Evolutionary conservation across 2,888 invertebrate species (phyloP).

Genomic region (Pseudococcus viburni): DNA sequence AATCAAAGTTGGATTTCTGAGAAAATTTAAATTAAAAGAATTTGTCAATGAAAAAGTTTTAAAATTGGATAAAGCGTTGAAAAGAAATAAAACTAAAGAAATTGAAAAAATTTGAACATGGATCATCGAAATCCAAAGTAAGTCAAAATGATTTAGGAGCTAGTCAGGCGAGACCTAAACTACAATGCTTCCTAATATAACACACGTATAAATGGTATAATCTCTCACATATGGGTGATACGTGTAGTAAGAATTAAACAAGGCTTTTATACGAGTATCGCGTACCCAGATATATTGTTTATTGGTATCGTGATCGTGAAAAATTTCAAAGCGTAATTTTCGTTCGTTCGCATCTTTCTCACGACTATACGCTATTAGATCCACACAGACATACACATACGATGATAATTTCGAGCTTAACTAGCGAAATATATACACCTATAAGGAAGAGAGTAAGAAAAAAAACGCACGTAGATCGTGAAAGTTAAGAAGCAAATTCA

Average conservation of each 20-base stretch:
- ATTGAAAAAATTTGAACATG: too few relatives aligned
- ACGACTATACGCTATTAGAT: background rate
- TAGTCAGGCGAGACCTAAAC: too few relatives aligned
- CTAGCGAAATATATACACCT: background rate
- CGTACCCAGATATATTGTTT: background rate
- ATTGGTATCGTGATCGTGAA: constrained; percentile 47
- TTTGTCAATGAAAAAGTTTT: too few relatives aligned
- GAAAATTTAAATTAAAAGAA: too few relatives aligned
- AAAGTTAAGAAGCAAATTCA: constrained; percentile 47
- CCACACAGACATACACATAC: background rate
- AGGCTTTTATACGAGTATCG: background rate
- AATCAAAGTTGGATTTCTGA: too few relatives aligned
- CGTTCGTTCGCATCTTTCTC: constrained; percentile 37
- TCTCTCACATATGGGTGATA: background rate
- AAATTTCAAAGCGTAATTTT: constrained; percentile 43
- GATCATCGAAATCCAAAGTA: too few relatives aligned
- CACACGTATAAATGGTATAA: background rate
- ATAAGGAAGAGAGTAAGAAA: background rate
- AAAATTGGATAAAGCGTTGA: too few relatives aligned
- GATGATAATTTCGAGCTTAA: constrained; percentile 15
- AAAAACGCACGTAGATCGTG: constrained; percentile 42
- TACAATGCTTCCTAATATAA: constrained; percentile 55
- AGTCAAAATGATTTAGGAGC: too few relatives aligned
- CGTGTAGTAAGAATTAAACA: constrained; percentile 27
- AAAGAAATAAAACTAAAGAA: too few relatives aligned